phyloP scores from a whole-genome alignment of 2,113 vertebrate genomes.

The Rhipidura dahli region DNA sequence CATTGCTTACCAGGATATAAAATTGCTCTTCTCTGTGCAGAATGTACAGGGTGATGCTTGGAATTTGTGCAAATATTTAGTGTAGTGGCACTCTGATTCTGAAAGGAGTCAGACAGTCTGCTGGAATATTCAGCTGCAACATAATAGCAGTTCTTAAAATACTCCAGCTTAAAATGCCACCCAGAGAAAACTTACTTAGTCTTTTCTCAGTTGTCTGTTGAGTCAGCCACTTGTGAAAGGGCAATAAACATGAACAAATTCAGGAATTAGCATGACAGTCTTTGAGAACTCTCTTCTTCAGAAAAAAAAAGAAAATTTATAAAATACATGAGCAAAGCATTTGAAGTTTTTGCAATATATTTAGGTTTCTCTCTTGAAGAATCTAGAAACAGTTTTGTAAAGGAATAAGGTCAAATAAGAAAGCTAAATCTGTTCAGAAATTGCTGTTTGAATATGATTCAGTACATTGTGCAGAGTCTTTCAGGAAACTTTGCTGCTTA shows the following conservation, averaged over 20 bases:
- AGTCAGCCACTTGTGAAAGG: constrained; percentile 21
- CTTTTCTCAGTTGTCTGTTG: constrained; percentile 48
- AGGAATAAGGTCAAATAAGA: not conserved
- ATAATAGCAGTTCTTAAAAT: constrained; percentile 43
- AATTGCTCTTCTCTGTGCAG: not conserved
- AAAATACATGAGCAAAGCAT: not conserved
- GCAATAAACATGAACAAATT: constrained; percentile 13
- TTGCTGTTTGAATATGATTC: not conserved
- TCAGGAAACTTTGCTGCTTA: not conserved
- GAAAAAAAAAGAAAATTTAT: not conserved
- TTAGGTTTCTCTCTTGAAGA: constrained; percentile 14
- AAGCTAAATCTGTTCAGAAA: not conserved
- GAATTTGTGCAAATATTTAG: constrained; percentile 14
- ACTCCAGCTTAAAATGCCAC: constrained; percentile 27
- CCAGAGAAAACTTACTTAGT: not conserved
- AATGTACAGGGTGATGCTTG: not conserved
- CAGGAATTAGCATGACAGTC: not conserved
- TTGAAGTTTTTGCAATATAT: not conserved
- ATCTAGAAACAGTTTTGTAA: not conserved
- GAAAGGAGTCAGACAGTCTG: constrained; percentile 19
- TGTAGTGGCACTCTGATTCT: not conserved
- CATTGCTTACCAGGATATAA: not conserved
- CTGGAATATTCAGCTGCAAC: constrained; percentile 6
- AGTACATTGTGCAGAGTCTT: not conserved
- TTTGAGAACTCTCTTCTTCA: not conserved